A percentile compares a stretch with the other conserved stretches of the same genome.
Evolutionary conservation across 2,113 vertebrate genomes (phyloP).

Genomic region (Tragelaphus strepsiceros): DNA sequence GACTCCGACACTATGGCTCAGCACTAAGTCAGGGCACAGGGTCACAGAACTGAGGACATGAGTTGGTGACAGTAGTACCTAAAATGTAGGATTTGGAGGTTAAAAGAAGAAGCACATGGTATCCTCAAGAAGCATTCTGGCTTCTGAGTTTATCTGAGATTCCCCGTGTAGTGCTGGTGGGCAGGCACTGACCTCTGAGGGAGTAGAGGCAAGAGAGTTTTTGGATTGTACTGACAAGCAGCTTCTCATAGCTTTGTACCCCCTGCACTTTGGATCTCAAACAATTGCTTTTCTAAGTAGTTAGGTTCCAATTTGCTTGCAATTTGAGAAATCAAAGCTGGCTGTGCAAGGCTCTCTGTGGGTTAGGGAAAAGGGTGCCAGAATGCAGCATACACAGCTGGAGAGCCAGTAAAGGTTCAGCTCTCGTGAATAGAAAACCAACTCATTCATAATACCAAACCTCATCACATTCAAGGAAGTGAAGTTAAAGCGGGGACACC

Average conservation of each 20-base stretch:
- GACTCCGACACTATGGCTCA: background rate
- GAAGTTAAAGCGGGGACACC: background rate
- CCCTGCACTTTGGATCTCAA: background rate
- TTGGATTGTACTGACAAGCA: background rate
- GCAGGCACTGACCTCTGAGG: background rate
- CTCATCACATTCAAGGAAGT: constrained; percentile 40
- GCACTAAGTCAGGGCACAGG: background rate
- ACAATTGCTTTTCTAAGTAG: background rate
- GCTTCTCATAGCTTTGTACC: background rate
- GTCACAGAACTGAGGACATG: background rate
- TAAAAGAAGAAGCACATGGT: background rate
- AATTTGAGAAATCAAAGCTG: background rate
- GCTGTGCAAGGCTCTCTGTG: background rate
- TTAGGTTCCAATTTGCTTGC: background rate
- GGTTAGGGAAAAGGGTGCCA: background rate
- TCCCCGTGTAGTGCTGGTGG: background rate
- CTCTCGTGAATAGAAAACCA: constrained; percentile 17
- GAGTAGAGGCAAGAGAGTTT: background rate
- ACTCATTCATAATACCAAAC: constrained; percentile 36
- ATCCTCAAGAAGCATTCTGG: background rate
- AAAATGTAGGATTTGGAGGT: background rate
- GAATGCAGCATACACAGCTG: background rate
- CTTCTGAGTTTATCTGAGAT: background rate
- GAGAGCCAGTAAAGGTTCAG: background rate
- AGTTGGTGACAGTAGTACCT: background rate